Percentiles rank a stretch among this genome's conserved stretches.
Evolutionary conservation across 2,113 vertebrate species (phyloP).

Genomic region (Apodemus speciosus): DNA sequence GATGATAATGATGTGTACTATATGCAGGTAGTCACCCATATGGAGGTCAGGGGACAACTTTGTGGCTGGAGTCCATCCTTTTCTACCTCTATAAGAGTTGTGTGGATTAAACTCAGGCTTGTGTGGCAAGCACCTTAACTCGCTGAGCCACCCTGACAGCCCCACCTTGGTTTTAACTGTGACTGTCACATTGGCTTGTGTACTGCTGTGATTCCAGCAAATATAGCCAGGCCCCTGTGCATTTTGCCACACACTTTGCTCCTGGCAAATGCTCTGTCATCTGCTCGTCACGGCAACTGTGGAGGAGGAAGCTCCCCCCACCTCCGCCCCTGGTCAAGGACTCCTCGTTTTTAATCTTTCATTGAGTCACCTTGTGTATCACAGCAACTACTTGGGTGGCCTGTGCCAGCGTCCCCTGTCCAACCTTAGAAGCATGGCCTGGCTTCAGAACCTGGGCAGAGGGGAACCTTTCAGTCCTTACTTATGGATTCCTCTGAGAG

Average conservation of each 20-base stretch:
- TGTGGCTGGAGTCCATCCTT: no score
- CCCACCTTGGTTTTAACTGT: neutral
- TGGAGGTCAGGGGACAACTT: neutral
- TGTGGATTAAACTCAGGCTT: neutral
- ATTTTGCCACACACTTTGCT: neutral
- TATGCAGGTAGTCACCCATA: neutral
- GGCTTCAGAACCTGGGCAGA: neutral
- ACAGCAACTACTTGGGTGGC: neutral
- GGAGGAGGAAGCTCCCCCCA: neutral
- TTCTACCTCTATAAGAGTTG: neutral
- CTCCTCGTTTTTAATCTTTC: neutral
- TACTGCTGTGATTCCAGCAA: neutral
- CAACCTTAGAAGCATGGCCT: neutral
- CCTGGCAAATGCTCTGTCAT: neutral
- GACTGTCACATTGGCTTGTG: neutral
- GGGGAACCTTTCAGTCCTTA: neutral
- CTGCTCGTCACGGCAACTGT: neutral
- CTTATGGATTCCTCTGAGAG: neutral
- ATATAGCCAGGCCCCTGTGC: neutral
- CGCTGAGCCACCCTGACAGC: neutral
- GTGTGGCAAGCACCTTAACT: neutral
- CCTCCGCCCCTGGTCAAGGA: rapidly evolving
- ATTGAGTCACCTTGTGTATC: neutral
- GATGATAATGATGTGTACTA: neutral
- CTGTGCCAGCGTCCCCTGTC: neutral